Base-by-base conservation (phyloP, 2,888 invertebrate genomes). In the Cistogaster globosa region DNA sequence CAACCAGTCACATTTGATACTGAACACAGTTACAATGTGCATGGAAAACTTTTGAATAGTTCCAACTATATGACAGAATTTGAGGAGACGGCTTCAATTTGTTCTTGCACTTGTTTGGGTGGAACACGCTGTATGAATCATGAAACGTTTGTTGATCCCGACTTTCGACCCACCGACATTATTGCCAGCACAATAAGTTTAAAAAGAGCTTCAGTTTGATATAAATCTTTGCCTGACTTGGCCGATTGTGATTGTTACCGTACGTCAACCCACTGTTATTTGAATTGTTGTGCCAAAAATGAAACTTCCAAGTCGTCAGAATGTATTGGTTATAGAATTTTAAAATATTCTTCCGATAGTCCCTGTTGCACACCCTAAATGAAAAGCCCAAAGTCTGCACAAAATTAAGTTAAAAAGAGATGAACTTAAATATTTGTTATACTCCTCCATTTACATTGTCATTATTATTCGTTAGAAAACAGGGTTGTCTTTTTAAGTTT, bases 81-180 rank as follows among this genome's bases (percentile, higher is more conserved):
- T 2, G 96, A 96, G 87, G 94, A 94, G 84, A 97, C 96, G 83
- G 95, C 95, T 67, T 97, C 96, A n/a, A 96, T 97, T 14, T 97
- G 97, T 90, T 97, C 97, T 8, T 97, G 97, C 90, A 97, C 96
- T 9, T 97, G 97, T 89, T 94, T 97, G 86, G 95, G 95, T 8
- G 92, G 94, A 14, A 93, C 93, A 81, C 93, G 93, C 38, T 94
- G 94, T 32, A 93, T 94, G 3, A 95, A 94, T 89, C 94, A 95
- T 84, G 94, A 95, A 88, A 90, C 94, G 6, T 91, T 95, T 62
- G 92, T 94, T 45, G 94, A 94, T 87, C 93, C 94, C 0, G 94
- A 94, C 62, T 95, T 95, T 88, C 90, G 91, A 55, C 94, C 94
- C 32, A 93, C 93, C 38, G 93, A 94, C 75, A 93, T 93, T 22